Evolutionary conservation across 2,113 vertebrate species (phyloP).

Genomic region (Phoenicopterus ruber): DNA sequence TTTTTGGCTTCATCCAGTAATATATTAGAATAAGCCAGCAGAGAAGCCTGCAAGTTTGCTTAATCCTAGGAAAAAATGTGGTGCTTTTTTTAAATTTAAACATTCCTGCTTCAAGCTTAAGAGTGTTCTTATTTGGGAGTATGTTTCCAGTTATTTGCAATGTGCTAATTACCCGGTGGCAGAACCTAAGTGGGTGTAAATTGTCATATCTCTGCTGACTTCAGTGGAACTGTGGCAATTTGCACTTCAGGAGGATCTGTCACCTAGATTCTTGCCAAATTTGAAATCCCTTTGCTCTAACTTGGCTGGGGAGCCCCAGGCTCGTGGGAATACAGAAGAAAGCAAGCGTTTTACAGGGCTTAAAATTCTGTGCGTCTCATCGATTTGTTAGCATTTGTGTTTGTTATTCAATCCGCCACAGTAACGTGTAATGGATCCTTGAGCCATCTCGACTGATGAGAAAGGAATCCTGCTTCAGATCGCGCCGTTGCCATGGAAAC

Average conservation of each 20-base stretch:
- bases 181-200: slow-evolving; percentile 68
- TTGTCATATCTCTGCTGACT: slow-evolving; percentile 63
- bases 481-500: slow-evolving; percentile 22
- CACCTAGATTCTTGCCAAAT: slow-evolving; percentile 45
- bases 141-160: slow-evolving; percentile 65
- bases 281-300: slow-evolving; percentile 19
- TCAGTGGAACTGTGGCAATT: slow-evolving; percentile 59
- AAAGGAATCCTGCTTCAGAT: neutral
- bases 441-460: neutral
- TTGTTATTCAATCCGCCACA: neutral
- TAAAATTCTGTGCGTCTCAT: neutral
- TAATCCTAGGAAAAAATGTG: neutral
- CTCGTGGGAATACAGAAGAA: slow-evolving; percentile 4
- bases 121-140: slow-evolving; percentile 40
- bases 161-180: slow-evolving; percentile 63
- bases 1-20: neutral
- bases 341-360: neutral
- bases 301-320: slow-evolving; percentile 44
- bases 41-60: neutral
- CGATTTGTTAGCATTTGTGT: neutral
- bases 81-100: neutral
- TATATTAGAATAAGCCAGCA: neutral
- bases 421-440: neutral
- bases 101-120: slow-evolving; percentile 10
- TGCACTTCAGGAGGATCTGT: slow-evolving; percentile 58